Evolutionary conservation across 2,888 invertebrate species (phyloP), one percentile per base, ranked within the genome.

Genomic region (Drosophila stalkeri): DNA sequence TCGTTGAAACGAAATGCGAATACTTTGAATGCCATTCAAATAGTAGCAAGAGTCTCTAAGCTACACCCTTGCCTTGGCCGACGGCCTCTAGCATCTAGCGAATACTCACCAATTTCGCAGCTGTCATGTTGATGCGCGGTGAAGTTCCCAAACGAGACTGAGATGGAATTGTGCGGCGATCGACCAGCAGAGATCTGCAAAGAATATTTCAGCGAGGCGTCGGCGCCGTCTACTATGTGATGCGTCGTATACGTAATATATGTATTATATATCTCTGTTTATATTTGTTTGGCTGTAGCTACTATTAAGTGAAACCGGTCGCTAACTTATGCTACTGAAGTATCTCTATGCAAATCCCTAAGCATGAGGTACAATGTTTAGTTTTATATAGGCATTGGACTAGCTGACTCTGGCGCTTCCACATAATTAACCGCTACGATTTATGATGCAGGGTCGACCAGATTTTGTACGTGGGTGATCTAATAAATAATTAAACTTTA

Each of bases 131-230:
- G 84, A 82, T 82, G 82, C 87, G 74, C 60, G 80, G 55, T 86
- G 77, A 82, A 92, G 84, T 90, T 87, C 83, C 80, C 77, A 82
- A 90, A 62, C 77, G 81, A 87, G 81, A 91, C 91, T 91, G 83
- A 91, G 74, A 61, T 72, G 72, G 59, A 64, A 71, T 75, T 39
- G 72, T 61, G 67, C 57, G 47, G 65, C 65, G 77, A 80, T 89
- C 56, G 69, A 89, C 70, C 87, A 82, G 55, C 66, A 61, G 60
- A 81, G 68, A 86, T 85, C 88, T 85, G 89, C 86, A 82, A 72
- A 82, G 72, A 71, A 82, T 80, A 64, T 54, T 64, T 52, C 47
- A 52, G 43, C 47, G 20, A 62, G 61, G 54, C 64, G 62, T 64
- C 61, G 69, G 54, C 61, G 55, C 20, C 68, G 59, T 70, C 54